A percentile compares a stretch with the other conserved stretches of the same genome.
These are phyloP conservation scores for Bradynema listronoti DNA, from an alignment of 1,140 invertebrate genomes.

Conservation along the genomic window DNA sequence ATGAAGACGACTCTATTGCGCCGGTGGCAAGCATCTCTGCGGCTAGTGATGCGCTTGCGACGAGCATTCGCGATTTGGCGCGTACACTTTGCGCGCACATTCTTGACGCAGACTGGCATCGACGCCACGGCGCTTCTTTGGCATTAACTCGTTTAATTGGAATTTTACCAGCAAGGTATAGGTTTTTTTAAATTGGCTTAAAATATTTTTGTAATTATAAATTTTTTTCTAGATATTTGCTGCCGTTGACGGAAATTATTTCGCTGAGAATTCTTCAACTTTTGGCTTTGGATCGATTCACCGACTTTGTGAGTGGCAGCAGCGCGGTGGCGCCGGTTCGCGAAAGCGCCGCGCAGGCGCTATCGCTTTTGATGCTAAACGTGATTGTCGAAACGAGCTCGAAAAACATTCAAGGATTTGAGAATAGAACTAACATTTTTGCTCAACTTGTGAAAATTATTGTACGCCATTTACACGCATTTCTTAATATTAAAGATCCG, in stretches of 20 bases:
- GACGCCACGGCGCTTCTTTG: not conserved
- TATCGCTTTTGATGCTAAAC: conserved; percentile 25
- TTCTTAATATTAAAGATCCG: no score
- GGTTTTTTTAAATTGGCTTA: conserved; percentile 1
- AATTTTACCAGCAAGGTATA: not conserved
- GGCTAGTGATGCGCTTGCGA: no score
- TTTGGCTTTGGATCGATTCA: conserved; percentile 39
- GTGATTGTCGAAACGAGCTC: no score
- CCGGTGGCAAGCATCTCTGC: no score
- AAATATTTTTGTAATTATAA: not conserved
- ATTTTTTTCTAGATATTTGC: not conserved
- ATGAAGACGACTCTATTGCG: no score
- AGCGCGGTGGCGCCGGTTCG: conserved; percentile 48
- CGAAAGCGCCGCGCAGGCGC: conserved; percentile 29
- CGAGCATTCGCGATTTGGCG: no score
- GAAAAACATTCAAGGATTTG: no score
- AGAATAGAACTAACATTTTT: no score
- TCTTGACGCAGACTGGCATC: not conserved
- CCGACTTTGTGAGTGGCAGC: conserved; percentile 46
- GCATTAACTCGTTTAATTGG: conserved; percentile 17
- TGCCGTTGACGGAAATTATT: not conserved
- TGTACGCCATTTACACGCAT: no score
- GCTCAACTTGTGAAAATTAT: no score
- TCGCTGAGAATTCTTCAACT: conserved; percentile 23
- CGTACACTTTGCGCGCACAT: no score